Percentiles rank a stretch among this genome's conserved stretches.
phyloP scores from a whole-genome alignment of 2,113 vertebrate genomes.

The Hyperopisus bebe region DNA sequence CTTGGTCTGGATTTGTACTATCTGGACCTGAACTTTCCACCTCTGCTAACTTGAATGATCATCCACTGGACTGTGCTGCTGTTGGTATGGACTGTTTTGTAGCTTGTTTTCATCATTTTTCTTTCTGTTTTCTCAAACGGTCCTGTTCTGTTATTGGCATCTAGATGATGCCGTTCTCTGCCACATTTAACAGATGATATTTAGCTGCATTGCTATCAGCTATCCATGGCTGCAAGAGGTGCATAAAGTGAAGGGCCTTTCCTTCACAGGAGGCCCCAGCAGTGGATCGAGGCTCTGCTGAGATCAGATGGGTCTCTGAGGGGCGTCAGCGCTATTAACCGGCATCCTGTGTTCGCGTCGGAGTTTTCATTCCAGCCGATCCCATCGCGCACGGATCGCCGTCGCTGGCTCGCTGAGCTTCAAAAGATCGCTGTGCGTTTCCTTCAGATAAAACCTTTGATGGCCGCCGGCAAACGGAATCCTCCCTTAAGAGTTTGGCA shows the following conservation, averaged over 20 bases:
- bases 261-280: neutral
- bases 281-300: neutral
- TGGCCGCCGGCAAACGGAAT: neutral
- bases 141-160: neutral
- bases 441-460: conserved; percentile 16
- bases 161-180: neutral
- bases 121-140: neutral
- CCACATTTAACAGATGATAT: neutral
- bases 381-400: neutral
- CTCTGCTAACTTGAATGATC: neutral
- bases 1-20: neutral
- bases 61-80: neutral
- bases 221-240: neutral
- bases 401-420: neutral
- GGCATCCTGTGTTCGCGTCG: conserved; percentile 10
- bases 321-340: neutral
- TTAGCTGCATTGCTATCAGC: neutral
- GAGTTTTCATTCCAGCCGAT: neutral
- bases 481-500: neutral
- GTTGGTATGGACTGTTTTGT: neutral
- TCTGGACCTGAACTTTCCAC: neutral
- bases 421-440: neutral
- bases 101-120: neutral
- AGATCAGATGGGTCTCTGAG: conserved; percentile 1
- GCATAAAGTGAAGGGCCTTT: neutral